These are phyloP conservation scores for Gymnoscelis rufifasciata DNA, from an alignment of 2,888 invertebrate genomes.

Conservation along the genomic window DNA sequence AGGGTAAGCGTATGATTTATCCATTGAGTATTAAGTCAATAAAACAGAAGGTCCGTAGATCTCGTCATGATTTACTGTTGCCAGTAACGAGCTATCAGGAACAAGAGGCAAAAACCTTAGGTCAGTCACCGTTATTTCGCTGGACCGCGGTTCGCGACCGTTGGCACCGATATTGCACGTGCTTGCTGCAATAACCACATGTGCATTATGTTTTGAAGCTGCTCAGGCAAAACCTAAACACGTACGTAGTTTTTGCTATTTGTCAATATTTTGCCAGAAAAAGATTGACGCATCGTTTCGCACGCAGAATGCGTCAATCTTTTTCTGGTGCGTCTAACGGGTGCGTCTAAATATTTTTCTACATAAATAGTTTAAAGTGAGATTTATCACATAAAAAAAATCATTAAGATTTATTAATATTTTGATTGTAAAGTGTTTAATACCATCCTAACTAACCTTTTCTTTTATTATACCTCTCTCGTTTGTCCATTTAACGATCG, in stretches of 20 bases:
- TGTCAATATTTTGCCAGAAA: too few relatives aligned
- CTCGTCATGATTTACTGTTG: slow-evolving; percentile 21
- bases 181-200: slow-evolving; percentile 1
- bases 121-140: slow-evolving; percentile 43
- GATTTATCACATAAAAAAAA: too few relatives aligned
- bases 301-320: too few relatives aligned
- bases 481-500: too few relatives aligned
- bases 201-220: not conserved
- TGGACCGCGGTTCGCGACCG: slow-evolving; percentile 25
- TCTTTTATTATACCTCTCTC: too few relatives aligned
- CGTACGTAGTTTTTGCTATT: not conserved
- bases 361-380: too few relatives aligned
- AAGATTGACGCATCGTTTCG: too few relatives aligned
- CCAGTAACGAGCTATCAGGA: slow-evolving; percentile 24
- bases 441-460: too few relatives aligned
- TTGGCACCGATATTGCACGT: slow-evolving; percentile 2
- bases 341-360: too few relatives aligned
- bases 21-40: not conserved
- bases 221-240: not conserved
- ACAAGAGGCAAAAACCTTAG: slow-evolving; percentile 36
- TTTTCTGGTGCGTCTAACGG: too few relatives aligned
- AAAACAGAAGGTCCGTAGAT: slow-evolving; percentile 6
- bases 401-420: too few relatives aligned
- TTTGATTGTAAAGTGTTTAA: too few relatives aligned
- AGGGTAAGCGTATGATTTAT: slow-evolving; percentile 1